These are phyloP conservation scores for Drosophila sucinea DNA, from an alignment of 1,140 invertebrate species.

Conservation along the genomic window DNA sequence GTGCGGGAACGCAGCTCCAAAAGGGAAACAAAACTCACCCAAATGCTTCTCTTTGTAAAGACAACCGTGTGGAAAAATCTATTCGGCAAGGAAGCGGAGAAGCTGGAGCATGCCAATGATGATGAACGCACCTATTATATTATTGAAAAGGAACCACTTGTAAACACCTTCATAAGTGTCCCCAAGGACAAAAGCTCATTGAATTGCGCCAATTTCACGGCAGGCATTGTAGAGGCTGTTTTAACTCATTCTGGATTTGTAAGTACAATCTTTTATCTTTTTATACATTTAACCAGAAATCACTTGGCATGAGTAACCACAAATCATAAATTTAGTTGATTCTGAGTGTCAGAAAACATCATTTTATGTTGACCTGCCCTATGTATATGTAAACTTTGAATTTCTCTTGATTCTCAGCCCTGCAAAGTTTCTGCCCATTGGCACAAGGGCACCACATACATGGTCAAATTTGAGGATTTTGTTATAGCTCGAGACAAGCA, in stretches of 20 bases:
- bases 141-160: conserved; percentile 98
- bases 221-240: conserved; percentile 98
- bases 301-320: too few relatives aligned
- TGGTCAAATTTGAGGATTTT: conserved; percentile 98
- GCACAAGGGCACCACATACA: conserved; percentile 99
- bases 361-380: too few relatives aligned
- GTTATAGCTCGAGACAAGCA: conserved; percentile 97
- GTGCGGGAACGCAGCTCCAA: conserved; percentile 96
- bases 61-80: conserved; percentile 98
- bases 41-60: conserved; percentile 98
- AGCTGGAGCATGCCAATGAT: conserved; percentile 99
- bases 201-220: conserved; percentile 99
- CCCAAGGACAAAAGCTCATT: conserved; percentile 98
- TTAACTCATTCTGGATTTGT: conserved; percentile 97
- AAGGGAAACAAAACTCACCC: conserved; percentile 97
- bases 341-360: too few relatives aligned
- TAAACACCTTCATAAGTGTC: conserved; percentile 98
- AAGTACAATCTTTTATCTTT: conserved; percentile 84
- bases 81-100: conserved; percentile 99
- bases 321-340: too few relatives aligned
- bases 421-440: conserved; percentile 98
- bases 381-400: background rate
- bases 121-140: conserved; percentile 99
- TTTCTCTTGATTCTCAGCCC: conserved; percentile 86
- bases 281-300: too few relatives aligned